Evolutionary conservation across 2,113 vertebrate species (phyloP).

Genomic region (Lathamus discolor): DNA sequence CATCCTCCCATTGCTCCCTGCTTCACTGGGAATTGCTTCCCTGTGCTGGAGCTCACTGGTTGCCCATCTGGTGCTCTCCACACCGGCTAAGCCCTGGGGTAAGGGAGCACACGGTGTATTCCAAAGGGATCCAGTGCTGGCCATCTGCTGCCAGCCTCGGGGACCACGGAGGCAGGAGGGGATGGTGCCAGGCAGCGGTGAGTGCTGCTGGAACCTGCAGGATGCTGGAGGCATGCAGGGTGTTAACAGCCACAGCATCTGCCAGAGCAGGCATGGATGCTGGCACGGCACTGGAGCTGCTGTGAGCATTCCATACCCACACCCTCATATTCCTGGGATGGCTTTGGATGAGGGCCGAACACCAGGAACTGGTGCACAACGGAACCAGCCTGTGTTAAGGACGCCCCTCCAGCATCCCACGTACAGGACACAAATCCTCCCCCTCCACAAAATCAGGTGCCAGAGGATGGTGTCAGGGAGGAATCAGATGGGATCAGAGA

Average conservation of each 20-base stretch:
- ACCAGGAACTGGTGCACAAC: accelerated
- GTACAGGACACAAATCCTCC: neutral
- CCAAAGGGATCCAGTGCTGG: neutral
- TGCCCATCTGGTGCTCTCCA: neutral
- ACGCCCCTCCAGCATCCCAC: neutral
- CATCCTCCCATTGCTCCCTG: neutral
- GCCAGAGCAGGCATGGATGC: neutral
- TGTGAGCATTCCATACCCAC: neutral
- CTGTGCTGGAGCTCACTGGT: neutral
- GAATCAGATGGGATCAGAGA: neutral
- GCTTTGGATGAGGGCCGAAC: neutral
- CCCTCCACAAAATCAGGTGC: neutral
- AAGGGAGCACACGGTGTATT: neutral
- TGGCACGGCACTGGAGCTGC: neutral
- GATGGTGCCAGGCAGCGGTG: neutral
- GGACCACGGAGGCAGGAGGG: neutral
- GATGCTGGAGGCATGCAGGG: neutral
- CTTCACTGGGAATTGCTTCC: neutral
- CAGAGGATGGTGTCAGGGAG: neutral
- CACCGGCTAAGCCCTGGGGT: neutral
- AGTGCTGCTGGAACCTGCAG: neutral
- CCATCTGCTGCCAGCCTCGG: neutral
- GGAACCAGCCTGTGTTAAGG: neutral
- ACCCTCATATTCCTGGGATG: neutral
- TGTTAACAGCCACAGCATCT: neutral